Conservation (phyloP, 2,888 invertebrate species). For the Stratiomys singularior region DNA sequence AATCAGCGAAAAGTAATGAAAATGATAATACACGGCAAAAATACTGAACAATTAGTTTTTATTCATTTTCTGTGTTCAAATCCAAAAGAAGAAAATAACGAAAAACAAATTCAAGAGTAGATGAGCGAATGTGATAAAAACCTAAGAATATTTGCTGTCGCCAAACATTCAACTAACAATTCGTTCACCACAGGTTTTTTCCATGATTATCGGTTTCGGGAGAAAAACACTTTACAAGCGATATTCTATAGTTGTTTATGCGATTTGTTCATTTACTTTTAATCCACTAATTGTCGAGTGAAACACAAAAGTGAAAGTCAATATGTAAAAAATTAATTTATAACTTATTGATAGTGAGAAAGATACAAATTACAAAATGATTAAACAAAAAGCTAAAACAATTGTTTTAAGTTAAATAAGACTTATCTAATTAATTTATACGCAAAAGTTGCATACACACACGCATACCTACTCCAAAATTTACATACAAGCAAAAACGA, state of each 20-base stretch:
- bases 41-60: slow-evolving; percentile 9
- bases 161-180: too few species aligned
- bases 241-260: neutral
- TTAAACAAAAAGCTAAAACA: slow-evolving; percentile 42
- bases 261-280: slow-evolving; percentile 5
- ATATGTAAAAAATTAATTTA: slow-evolving; percentile 26
- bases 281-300: slow-evolving; percentile 1
- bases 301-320: slow-evolving; percentile 30
- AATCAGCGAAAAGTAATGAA: slow-evolving; percentile 25
- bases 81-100: too few species aligned
- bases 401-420: slow-evolving; percentile 45
- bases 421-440: slow-evolving; percentile 47
- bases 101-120: slow-evolving; percentile 16
- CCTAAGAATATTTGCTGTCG: neutral
- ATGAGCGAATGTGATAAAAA: neutral
- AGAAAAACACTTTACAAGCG: neutral
- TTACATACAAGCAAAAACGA: slow-evolving; percentile 45
- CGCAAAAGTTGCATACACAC: slow-evolving; percentile 46
- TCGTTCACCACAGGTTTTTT: too few species aligned
- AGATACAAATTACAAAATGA: slow-evolving; percentile 11
- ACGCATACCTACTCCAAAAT: slow-evolving; percentile 43
- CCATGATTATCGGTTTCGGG: neutral
- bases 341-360: slow-evolving; percentile 20
- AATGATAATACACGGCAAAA: slow-evolving; percentile 43
- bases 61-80: slow-evolving; percentile 21